Conservation (phyloP, 2,113 vertebrate species). For the Myodes glareolus region DNA sequence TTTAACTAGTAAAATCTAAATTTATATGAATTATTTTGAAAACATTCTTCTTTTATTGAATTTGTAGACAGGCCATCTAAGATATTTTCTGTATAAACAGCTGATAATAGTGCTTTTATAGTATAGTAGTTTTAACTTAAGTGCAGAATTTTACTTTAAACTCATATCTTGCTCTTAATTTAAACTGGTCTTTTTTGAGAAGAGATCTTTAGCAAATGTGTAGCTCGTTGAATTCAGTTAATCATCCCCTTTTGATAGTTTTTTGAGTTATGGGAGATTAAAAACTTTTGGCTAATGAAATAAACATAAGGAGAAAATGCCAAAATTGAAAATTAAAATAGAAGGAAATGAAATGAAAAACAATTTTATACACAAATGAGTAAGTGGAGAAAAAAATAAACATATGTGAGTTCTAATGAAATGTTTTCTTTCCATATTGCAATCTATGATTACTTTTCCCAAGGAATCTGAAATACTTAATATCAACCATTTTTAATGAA, state of each 20-base stretch:
- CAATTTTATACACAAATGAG: slow-evolving; percentile 54
- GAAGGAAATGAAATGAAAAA: slow-evolving; percentile 36
- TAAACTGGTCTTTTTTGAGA: slow-evolving; percentile 5
- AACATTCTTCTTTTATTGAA: neutral
- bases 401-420: slow-evolving; percentile 63
- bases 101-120: neutral
- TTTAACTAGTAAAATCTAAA: slow-evolving; percentile 10
- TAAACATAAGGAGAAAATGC: slow-evolving; percentile 51
- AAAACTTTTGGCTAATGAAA: slow-evolving; percentile 40
- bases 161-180: slow-evolving; percentile 1
- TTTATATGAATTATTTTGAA: slow-evolving; percentile 1
- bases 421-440: slow-evolving; percentile 46
- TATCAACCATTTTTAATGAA: slow-evolving; percentile 27
- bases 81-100: neutral
- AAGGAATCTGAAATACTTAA: slow-evolving; percentile 46
- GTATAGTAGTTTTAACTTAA: neutral
- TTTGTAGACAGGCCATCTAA: neutral
- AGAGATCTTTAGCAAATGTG: neutral
- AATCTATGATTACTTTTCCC: neutral
- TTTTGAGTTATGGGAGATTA: slow-evolving; percentile 54
- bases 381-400: slow-evolving; percentile 59
- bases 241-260: slow-evolving; percentile 23
- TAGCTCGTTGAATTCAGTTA: slow-evolving; percentile 8
- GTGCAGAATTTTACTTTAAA: neutral
- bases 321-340: slow-evolving; percentile 49